Conservation (phyloP, 2,888 invertebrate genomes). For the Campoplex nolae region DNA sequence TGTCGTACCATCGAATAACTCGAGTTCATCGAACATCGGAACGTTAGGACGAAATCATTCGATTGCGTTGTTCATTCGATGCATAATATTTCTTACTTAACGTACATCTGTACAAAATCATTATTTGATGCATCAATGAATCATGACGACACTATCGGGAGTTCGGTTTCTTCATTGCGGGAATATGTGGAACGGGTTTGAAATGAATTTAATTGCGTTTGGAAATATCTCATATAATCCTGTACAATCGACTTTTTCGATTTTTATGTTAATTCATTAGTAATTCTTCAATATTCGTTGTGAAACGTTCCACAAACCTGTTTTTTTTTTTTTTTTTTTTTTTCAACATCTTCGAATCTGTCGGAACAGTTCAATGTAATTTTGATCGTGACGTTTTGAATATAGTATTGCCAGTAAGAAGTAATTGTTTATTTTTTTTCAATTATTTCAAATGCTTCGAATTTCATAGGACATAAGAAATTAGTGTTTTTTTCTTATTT, state of each 20-base stretch:
- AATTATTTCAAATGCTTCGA: not conserved
- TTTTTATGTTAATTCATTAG: not conserved
- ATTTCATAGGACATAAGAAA: not conserved
- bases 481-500: not conserved
- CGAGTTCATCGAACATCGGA: constrained; percentile 12
- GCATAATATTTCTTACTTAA: constrained; percentile 18
- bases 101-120: not conserved
- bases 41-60: constrained; percentile 6
- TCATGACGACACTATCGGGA: not conserved
- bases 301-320: not conserved
- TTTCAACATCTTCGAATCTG: not conserved
- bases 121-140: constrained; percentile 19
- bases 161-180: not conserved
- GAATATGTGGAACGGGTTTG: not conserved
- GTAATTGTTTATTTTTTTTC: not conserved
- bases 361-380: not conserved
- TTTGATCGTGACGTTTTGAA: too few relatives aligned
- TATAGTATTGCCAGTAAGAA: not conserved
- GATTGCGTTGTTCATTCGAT: constrained; percentile 25
- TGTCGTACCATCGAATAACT: constrained; percentile 26
- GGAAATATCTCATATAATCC: not conserved
- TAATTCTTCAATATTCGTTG: not conserved
- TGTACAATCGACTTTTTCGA: not conserved
- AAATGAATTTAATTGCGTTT: not conserved
- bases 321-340: too few relatives aligned